A percentile compares a stretch with the other conserved stretches of the same genome.
Evolutionary conservation across 2,888 invertebrate species (phyloP).

Genomic region (Hanleya hanleyi): DNA sequence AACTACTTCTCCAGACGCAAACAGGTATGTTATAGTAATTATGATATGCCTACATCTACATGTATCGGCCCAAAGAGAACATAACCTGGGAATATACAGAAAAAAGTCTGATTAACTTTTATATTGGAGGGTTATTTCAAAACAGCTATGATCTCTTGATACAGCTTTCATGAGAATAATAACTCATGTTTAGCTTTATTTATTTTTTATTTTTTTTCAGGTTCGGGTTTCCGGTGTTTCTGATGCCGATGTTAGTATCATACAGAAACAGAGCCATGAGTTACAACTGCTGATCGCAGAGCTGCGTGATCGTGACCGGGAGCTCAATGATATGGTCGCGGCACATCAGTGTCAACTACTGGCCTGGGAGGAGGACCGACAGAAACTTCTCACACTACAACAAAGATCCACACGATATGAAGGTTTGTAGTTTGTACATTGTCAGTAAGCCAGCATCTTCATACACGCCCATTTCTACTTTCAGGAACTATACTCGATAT

Average conservation of each 20-base stretch:
- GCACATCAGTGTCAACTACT: conserved; percentile 67
- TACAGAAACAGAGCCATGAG: conserved; percentile 66
- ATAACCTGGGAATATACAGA: no score
- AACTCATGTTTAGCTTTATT: no score
- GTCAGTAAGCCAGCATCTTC: no score
- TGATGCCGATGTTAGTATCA: conserved; percentile 2
- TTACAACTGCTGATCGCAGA: conserved; percentile 66
- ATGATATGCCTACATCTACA: no score
- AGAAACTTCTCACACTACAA: conserved; percentile 52
- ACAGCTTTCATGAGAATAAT: no score
- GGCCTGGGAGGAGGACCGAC: conserved; percentile 69
- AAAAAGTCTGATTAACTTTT: no score
- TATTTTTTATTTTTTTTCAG: no score
- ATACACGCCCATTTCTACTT: no score
- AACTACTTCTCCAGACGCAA: neutral
- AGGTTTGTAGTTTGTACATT: conserved; percentile 41
- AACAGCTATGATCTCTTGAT: no score
- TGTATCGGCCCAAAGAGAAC: no score
- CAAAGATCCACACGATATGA: conserved; percentile 53
- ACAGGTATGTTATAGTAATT: neutral
- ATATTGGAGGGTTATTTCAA: no score
- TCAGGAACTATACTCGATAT: no score
- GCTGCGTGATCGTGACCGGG: conserved; percentile 65
- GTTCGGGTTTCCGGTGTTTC: neutral
- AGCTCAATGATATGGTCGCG: conserved; percentile 67